A percentile compares a stretch with the other conserved stretches of the same genome.
These are phyloP conservation scores for Crypturellus undulatus DNA, from an alignment of 2,113 vertebrate genomes.

Conservation along the genomic window DNA sequence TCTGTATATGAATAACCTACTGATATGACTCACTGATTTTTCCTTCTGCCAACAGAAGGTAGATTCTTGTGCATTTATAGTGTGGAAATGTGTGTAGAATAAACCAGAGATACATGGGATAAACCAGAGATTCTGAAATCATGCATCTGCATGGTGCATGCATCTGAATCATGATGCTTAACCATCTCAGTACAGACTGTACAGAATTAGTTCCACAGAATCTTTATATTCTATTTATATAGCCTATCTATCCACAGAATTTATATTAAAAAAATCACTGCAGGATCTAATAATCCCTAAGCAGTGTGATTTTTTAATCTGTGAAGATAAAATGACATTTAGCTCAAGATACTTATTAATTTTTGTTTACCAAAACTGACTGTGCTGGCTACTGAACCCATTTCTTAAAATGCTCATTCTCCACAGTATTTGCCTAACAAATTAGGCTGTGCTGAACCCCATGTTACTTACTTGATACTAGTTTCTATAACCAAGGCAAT, in stretches of 20 bases:
- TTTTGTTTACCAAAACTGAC: background rate
- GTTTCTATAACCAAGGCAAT: slow-evolving; percentile 40
- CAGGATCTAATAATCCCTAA: background rate
- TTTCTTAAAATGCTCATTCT: background rate
- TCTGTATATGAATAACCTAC: background rate
- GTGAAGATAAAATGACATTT: background rate
- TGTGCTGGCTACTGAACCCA: background rate
- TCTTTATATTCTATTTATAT: no score
- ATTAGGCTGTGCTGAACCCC: slow-evolving; percentile 7
- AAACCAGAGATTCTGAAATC: background rate
- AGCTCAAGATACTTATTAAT: background rate
- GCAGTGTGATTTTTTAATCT: background rate
- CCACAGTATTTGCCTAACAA: background rate
- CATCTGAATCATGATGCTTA: background rate
- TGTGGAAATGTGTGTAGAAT: background rate
- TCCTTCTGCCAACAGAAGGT: background rate
- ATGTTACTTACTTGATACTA: slow-evolving; percentile 50
- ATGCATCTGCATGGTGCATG: background rate
- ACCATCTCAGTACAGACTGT: background rate
- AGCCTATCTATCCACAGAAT: background rate
- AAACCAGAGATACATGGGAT: background rate
- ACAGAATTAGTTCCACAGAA: background rate
- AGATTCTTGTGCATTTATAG: background rate
- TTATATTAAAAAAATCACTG: background rate
- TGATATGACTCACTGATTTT: background rate